Base-by-base conservation (phyloP, 2,113 vertebrate species). In the Eonycteris spelaea region DNA sequence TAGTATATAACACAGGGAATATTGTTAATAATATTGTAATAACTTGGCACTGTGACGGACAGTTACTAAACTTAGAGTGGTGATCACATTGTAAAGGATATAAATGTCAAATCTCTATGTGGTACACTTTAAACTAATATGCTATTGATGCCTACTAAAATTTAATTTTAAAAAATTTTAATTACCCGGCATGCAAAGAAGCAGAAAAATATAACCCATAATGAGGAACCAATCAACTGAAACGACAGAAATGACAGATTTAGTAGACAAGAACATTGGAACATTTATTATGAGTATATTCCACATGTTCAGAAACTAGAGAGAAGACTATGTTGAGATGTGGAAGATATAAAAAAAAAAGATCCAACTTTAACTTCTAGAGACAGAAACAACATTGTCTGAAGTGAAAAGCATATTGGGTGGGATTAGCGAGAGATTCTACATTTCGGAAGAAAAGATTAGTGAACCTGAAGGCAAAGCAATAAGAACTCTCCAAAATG, bases 191-290 rank as follows among this genome's bases (percentile, higher is more conserved):
- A 79, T 55, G 28, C 19, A 84, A 84, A 77, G 51, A 6, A 94
- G n/a, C 40, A 71, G 53, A 74, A 71, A 83, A 86, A 73, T 65
- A 71, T 0, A 59, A 90, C 38, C 5, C 30, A 71, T 21, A 85
- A 45, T 57, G 38, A 86, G 19, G 90, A 90, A 86, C 70, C 63
- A 61, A 35, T 59, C 22, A 71, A 45, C 33, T 57, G 40, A 92
- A 92, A 86, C 19, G 33, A 92, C 55, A 92, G 53, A 92, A 86
- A 86, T 71, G 24, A n/a, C 7, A 89, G 75, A 96, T 77, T 57
- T 57, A 78, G 43, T 74, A 80, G 15, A 84, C 13, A 68, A 78
- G 38, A 30, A 78, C 4, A 63, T 1, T 45, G 33, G 63, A 68
- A 83, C 11, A 71, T 35, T 80, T 91, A 95, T 59, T 82, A 94